Evolutionary conservation across 2,113 vertebrate species (phyloP).

Genomic region (Brienomyrus longianalis): DNA sequence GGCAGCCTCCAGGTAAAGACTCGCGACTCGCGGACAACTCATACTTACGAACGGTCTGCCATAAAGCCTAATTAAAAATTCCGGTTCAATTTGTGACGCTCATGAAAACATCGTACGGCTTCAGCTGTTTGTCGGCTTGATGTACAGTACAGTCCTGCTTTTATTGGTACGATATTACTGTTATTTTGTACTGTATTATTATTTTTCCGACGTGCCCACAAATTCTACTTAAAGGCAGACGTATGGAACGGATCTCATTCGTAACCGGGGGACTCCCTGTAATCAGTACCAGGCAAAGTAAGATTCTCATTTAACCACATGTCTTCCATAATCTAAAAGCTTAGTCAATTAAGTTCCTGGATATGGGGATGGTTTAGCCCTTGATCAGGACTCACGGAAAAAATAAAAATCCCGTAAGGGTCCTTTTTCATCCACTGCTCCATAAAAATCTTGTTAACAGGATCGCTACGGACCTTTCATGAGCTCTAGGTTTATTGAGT

Average conservation of each 20-base stretch:
- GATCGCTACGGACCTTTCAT: neutral
- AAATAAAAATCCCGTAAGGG: neutral
- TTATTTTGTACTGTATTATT: neutral
- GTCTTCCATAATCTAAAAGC: neutral
- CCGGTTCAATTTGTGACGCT: neutral
- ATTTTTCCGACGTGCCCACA: neutral
- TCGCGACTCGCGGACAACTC: neutral
- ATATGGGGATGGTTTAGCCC: neutral
- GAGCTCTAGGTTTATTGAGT: neutral
- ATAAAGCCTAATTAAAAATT: neutral
- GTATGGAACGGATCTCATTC: neutral
- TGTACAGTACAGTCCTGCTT: neutral
- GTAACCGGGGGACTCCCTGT: neutral
- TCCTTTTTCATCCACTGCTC: neutral
- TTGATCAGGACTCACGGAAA: neutral
- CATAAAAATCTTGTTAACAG: constrained; percentile 3
- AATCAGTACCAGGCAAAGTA: neutral
- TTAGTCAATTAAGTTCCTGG: neutral
- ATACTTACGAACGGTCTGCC: neutral
- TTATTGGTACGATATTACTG: neutral
- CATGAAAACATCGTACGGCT: neutral
- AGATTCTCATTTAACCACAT: neutral
- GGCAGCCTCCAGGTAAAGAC: neutral
- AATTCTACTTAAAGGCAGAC: neutral
- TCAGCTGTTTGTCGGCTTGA: neutral